A percentile compares a stretch with the other conserved stretches of the same genome.
phyloP scores from a whole-genome alignment of 2,888 invertebrate genomes.

The Pteria penguin region DNA sequence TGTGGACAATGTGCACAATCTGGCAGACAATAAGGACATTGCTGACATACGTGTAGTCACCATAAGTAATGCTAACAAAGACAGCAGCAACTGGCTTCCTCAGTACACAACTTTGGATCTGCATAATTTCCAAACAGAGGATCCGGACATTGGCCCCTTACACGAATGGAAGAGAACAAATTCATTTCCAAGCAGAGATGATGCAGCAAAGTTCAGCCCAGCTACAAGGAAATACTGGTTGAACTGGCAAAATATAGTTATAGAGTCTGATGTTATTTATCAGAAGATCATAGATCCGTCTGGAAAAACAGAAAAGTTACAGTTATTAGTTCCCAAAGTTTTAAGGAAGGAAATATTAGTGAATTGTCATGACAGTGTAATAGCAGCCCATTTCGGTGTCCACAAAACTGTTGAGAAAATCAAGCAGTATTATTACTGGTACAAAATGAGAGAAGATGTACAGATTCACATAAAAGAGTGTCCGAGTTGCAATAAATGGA shows the following conservation, averaged over 20 bases:
- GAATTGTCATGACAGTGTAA: background rate
- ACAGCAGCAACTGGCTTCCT: background rate
- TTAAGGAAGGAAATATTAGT: background rate
- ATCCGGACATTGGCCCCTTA: background rate
- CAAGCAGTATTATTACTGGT: background rate
- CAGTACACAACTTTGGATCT: background rate
- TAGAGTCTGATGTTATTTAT: background rate
- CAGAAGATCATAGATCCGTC: background rate
- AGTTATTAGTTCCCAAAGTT: background rate
- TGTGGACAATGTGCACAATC: background rate
- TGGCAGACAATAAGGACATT: background rate
- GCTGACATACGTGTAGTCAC: background rate
- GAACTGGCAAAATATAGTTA: background rate
- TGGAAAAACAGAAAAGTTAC: background rate
- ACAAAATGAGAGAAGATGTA: background rate
- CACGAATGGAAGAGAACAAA: background rate
- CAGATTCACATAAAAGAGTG: background rate
- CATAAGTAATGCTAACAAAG: background rate
- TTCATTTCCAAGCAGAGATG: background rate
- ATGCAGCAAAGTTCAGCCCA: background rate
- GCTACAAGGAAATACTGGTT: background rate
- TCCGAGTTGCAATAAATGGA: background rate
- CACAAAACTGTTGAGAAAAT: background rate
- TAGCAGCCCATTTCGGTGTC: background rate
- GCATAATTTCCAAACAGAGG: background rate